Percentiles rank a stretch among this genome's conserved stretches.
Evolutionary conservation across 2,797 vertebrate species (phyloP).

Genomic region (Spinus olivaceus): DNA sequence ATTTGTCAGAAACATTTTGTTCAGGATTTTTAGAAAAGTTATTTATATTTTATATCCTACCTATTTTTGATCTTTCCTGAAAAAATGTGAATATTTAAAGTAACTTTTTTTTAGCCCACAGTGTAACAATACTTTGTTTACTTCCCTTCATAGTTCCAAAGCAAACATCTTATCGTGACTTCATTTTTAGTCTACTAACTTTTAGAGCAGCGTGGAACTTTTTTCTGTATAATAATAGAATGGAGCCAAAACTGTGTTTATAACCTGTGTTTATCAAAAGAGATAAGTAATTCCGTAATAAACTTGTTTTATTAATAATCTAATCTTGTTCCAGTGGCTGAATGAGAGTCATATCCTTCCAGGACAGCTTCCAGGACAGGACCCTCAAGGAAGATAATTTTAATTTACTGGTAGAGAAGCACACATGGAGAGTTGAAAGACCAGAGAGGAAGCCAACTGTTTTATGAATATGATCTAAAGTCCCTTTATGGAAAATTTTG

Average conservation of each 20-base stretch:
- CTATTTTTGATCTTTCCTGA: background rate
- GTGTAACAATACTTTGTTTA: background rate
- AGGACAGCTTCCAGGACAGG: background rate
- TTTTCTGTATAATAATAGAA: background rate
- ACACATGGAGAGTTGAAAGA: background rate
- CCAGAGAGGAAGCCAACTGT: background rate
- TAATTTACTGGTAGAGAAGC: background rate
- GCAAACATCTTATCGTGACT: background rate
- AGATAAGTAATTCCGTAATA: constrained; percentile 11
- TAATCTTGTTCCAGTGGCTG: constrained; percentile 1
- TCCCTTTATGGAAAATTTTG: background rate
- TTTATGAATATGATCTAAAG: background rate
- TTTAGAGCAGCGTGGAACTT: background rate
- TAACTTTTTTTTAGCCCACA: background rate
- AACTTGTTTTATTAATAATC: constrained; percentile 25
- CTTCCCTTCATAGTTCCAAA: background rate
- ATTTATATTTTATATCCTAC: background rate
- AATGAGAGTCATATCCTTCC: background rate
- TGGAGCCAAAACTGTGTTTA: background rate
- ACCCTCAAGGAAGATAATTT: background rate
- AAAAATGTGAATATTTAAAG: background rate
- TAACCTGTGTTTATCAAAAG: constrained; percentile 32
- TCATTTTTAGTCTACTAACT: background rate
- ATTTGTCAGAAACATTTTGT: background rate
- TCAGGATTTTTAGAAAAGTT: background rate